Evolutionary conservation across 2,888 invertebrate genomes (phyloP), one percentile per base, ranked within the genome.

Genomic region (Tachina fera): DNA sequence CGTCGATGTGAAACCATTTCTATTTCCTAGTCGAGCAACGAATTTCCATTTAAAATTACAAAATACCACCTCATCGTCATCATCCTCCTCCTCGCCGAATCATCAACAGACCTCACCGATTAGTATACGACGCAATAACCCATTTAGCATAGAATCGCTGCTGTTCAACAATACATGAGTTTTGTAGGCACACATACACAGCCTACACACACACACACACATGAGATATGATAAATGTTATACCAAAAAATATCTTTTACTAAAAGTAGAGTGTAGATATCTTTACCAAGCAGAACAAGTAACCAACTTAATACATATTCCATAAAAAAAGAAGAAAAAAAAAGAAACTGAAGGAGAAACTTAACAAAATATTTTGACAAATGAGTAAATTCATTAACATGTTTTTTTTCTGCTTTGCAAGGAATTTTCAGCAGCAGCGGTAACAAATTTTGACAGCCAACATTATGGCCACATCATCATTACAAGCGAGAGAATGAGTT

Each of bases 101-200:
- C 91, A 91, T 61, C 91, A 91, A 53, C 91, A 91, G 82, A 91
- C 91, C 68, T 95, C 94, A 91, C 95, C 94, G 93, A 95, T 94
- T 92, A 93, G 93, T 88, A 92, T 93, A 89, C 90, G 95, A 89
- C 94, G 95, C 88, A 92, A 88, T 81, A 97, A 97, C 93, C 97
- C 97, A 71, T 97, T 97, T 94, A 97, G 97, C 94, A 97, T 97
- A 95, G 97, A 97, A 92, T 97, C 97, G 83, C 93, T 97, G 89
- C 94, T 97, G 90, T 96, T 96, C 90, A 96, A 92, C 89, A 93
- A 92, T 80, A 93, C 91, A 89, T 91, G 91, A 91, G 90, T 89
- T 53, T 86, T 85, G 79, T 83, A 84, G 84, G n/a, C 83, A 16
- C 31, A 31, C 10, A 16, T 22, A 31, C 10, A n/a, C 10, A n/a